Evolutionary conservation across 2,888 invertebrate species (phyloP).

Genomic region (Callyntrura sp.): DNA sequence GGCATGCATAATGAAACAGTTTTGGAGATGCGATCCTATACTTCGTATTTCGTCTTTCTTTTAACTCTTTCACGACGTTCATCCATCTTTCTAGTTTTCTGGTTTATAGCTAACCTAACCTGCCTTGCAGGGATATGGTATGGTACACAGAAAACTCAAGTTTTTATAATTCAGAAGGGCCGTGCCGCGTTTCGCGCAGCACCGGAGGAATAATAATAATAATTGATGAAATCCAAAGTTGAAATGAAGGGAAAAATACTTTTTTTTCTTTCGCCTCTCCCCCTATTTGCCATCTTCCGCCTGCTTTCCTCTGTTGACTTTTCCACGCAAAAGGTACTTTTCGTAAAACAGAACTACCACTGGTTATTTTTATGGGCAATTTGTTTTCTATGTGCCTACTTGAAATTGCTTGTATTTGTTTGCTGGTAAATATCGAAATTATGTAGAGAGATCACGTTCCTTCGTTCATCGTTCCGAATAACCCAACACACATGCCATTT

Average conservation of each 20-base stretch:
- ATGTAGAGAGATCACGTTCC: constrained; percentile 40
- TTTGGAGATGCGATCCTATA: constrained; percentile 49
- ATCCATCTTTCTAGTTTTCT: constrained; percentile 71
- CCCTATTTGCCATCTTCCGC: too few species aligned
- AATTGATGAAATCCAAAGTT: constrained; percentile 76
- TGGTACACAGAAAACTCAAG: neutral
- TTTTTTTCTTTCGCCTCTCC: too few species aligned
- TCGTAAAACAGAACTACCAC: too few species aligned
- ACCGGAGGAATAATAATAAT: too few species aligned
- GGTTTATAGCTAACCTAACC: neutral
- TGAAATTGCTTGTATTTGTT: too few species aligned
- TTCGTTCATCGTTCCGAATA: neutral
- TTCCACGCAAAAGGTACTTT: too few species aligned
- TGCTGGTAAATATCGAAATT: constrained; percentile 36
- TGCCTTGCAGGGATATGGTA: neutral
- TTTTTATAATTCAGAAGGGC: too few species aligned
- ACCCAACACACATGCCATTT: neutral
- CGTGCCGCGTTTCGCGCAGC: too few species aligned
- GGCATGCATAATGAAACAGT: constrained; percentile 54
- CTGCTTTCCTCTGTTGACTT: too few species aligned
- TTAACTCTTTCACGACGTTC: constrained; percentile 29
- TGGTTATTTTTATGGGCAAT: constrained; percentile 68
- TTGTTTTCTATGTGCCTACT: constrained; percentile 47
- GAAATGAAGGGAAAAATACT: constrained; percentile 32
- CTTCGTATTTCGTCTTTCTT: constrained; percentile 42